A percentile compares a stretch with the other conserved stretches of the same genome.
phyloP scores from a whole-genome alignment of 2,113 vertebrate species.

The Otus sunia region DNA sequence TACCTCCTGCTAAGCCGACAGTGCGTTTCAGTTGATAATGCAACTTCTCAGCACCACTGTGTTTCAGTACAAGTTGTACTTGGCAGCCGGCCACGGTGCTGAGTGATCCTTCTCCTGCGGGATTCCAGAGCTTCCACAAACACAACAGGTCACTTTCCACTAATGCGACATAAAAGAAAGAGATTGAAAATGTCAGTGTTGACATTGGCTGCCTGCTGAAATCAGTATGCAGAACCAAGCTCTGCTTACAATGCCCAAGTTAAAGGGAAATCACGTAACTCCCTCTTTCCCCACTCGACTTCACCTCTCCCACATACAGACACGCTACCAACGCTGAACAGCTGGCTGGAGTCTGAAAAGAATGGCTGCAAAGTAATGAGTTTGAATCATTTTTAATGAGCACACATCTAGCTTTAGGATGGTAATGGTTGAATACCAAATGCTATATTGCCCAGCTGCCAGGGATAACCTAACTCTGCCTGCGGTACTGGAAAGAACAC shows the following conservation, averaged over 20 bases:
- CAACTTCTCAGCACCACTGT: conserved; percentile 32
- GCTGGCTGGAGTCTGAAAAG: background rate
- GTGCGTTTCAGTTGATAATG: conserved; percentile 44
- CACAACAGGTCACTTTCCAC: conserved; percentile 60
- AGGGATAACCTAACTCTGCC: background rate
- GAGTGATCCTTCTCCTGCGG: conserved; percentile 62
- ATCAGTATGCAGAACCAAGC: conserved; percentile 23
- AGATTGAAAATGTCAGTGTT: conserved; percentile 55
- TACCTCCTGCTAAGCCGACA: conserved; percentile 20
- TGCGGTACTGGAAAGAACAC: background rate
- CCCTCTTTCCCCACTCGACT: background rate
- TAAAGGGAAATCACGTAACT: background rate
- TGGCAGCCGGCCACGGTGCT: conserved; percentile 38
- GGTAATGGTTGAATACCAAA: background rate
- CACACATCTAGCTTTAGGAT: background rate
- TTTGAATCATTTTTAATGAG: background rate
- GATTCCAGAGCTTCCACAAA: conserved; percentile 69
- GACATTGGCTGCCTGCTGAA: conserved; percentile 45
- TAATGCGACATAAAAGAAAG: conserved; percentile 62
- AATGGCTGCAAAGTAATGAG: background rate
- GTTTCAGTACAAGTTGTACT: conserved; percentile 68
- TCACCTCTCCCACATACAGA: background rate
- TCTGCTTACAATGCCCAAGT: conserved; percentile 21
- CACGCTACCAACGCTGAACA: background rate
- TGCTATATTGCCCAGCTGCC: background rate